Conservation (phyloP, 2,888 invertebrate genomes). For the Trichopoda pennipes region DNA sequence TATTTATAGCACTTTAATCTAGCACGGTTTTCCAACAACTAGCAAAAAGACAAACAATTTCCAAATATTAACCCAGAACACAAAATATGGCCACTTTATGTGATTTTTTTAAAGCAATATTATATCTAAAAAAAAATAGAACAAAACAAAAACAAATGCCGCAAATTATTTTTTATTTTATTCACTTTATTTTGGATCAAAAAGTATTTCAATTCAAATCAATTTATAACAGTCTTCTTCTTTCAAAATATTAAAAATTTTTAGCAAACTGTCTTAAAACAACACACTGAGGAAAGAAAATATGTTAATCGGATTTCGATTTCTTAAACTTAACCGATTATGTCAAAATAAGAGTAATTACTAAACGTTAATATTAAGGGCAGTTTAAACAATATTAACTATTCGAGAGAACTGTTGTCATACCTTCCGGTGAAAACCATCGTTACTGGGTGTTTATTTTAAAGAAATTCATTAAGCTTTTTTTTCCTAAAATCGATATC, state of each 20-base stretch:
- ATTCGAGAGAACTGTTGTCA: too few species aligned
- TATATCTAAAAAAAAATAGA: too few species aligned
- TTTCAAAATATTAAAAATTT: conserved; percentile 39
- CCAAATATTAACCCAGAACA: conserved; percentile 43
- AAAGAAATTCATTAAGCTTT: too few species aligned
- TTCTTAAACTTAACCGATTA: too few species aligned
- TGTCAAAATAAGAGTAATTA: too few species aligned
- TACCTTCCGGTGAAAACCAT: too few species aligned
- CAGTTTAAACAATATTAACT: too few species aligned
- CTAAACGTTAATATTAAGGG: too few species aligned
- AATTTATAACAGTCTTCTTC: conserved; percentile 57
- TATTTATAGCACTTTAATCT: conserved; percentile 56
- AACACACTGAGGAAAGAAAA: too few species aligned
- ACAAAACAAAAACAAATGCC: conserved; percentile 26
- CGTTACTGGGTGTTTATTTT: too few species aligned
- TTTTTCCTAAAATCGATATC: too few species aligned
- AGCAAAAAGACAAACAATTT: conserved; percentile 41
- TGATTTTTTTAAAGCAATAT: conserved; percentile 5
- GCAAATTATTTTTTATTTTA: conserved; percentile 31
- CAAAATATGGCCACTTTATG: conserved; percentile 20
- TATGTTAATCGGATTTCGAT: too few species aligned
- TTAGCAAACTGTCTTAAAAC: neutral
- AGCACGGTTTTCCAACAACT: conserved; percentile 40
- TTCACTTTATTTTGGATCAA: neutral
- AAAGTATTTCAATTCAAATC: conserved; percentile 46